Percentiles rank a stretch among this genome's conserved stretches.
Evolutionary conservation across 2,888 invertebrate genomes (phyloP).

Genomic region (Eutolmus rufibarbis): DNA sequence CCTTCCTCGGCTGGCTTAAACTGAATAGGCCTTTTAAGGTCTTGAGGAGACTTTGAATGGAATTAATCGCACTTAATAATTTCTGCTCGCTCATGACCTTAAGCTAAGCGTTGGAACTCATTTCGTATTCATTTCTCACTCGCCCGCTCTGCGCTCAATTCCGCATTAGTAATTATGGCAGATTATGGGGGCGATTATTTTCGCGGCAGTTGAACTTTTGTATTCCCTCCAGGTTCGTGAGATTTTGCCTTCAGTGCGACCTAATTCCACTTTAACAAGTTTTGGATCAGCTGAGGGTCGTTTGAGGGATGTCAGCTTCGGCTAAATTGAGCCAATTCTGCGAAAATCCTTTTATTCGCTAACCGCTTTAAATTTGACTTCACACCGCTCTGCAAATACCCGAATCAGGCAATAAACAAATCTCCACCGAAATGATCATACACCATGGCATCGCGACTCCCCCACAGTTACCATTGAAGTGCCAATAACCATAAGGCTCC

Average conservation of each 20-base stretch:
- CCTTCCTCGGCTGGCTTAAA: background rate
- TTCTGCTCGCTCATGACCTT: background rate
- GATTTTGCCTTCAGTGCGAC: background rate
- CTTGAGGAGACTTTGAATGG: background rate
- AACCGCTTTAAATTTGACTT: background rate
- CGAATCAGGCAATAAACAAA: background rate
- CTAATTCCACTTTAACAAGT: background rate
- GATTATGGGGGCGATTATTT: background rate
- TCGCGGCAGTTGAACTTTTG: background rate
- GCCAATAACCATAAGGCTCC: background rate
- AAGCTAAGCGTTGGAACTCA: background rate
- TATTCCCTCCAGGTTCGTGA: background rate
- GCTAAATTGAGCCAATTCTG: background rate
- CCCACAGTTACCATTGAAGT: background rate
- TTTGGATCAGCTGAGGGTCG: background rate
- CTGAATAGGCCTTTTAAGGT: background rate
- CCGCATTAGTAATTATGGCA: background rate
- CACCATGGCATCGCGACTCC: background rate
- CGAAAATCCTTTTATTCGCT: background rate
- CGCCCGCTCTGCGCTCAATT: background rate
- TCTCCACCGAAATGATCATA: background rate
- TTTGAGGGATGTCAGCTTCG: background rate
- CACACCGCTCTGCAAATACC: background rate
- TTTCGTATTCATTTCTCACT: background rate
- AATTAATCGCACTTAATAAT: background rate